Conservation (phyloP, 2,113 vertebrate species). For the Morone chrysops region DNA sequence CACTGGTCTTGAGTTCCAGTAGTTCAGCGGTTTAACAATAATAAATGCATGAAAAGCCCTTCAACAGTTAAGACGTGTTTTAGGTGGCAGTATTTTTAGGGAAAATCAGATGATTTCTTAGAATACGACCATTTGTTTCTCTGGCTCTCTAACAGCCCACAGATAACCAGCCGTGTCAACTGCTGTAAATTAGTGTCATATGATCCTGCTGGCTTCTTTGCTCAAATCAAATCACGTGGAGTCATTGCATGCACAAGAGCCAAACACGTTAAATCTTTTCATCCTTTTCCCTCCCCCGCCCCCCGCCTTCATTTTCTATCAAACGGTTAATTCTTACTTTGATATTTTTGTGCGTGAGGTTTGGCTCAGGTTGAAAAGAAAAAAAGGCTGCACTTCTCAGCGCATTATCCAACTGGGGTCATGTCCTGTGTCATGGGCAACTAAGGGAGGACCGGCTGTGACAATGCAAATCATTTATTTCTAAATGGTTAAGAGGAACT, state of each 20-base stretch:
- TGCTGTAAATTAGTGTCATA: constrained; percentile 43
- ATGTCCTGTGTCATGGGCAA: neutral
- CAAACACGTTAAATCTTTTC: constrained; percentile 31
- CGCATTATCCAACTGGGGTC: neutral
- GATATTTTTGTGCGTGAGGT: neutral
- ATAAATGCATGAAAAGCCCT: neutral
- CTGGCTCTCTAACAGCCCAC: constrained; percentile 10
- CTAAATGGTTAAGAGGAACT: constrained; percentile 50
- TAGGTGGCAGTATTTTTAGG: neutral
- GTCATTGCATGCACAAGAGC: neutral
- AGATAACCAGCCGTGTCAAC: constrained; percentile 16
- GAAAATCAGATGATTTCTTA: constrained; percentile 3
- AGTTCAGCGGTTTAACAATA: constrained; percentile 7
- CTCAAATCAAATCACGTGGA: constrained; percentile 48
- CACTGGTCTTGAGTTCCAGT: neutral
- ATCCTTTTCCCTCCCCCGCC: neutral
- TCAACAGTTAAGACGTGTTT: neutral
- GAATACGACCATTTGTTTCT: neutral
- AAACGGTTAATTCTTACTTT: neutral
- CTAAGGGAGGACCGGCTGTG: neutral
- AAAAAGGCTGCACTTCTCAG: neutral
- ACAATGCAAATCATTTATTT: constrained; percentile 10
- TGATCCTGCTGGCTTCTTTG: constrained; percentile 25
- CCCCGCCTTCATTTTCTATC: constrained; percentile 4
- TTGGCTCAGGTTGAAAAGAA: neutral